phyloP scores from a whole-genome alignment of 2,113 vertebrate species.

The Cnemophilus loriae region DNA sequence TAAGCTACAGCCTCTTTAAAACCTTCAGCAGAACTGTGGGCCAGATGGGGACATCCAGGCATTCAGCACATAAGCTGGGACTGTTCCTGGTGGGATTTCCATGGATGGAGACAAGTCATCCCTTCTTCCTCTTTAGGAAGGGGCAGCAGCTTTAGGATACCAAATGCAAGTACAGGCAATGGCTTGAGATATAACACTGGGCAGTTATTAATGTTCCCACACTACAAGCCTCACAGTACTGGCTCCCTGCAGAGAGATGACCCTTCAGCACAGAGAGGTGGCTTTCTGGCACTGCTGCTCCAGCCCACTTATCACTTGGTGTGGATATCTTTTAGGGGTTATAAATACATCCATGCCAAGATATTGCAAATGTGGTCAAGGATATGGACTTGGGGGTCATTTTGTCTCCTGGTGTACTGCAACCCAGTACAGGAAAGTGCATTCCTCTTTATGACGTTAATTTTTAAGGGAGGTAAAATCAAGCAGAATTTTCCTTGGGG shows the following conservation, averaged over 20 bases:
- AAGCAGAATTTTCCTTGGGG: not conserved
- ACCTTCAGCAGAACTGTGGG: not conserved
- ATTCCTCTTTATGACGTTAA: not conserved
- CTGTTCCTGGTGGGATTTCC: not conserved
- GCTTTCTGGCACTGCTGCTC: not conserved
- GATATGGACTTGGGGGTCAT: not conserved
- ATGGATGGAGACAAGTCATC: not conserved
- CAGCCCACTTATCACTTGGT: not conserved
- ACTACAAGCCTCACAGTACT: not conserved
- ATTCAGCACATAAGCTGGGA: not conserved
- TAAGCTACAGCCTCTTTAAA: not conserved
- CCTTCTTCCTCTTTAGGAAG: not conserved
- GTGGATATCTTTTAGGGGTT: not conserved
- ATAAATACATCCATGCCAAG: not conserved
- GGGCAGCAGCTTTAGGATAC: not conserved
- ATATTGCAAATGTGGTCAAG: not conserved
- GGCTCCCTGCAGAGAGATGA: not conserved
- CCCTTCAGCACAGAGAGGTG: not conserved
- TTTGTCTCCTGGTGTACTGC: not conserved
- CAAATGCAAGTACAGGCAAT: not conserved
- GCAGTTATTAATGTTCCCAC: not conserved
- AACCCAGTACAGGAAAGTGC: not conserved
- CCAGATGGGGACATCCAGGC: not conserved
- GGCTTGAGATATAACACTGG: not conserved
- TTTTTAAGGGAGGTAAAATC: not conserved